Evolutionary conservation across 2,888 invertebrate genomes (phyloP), one percentile per base, ranked within the genome.

Genomic region (Harmothoe impar): DNA sequence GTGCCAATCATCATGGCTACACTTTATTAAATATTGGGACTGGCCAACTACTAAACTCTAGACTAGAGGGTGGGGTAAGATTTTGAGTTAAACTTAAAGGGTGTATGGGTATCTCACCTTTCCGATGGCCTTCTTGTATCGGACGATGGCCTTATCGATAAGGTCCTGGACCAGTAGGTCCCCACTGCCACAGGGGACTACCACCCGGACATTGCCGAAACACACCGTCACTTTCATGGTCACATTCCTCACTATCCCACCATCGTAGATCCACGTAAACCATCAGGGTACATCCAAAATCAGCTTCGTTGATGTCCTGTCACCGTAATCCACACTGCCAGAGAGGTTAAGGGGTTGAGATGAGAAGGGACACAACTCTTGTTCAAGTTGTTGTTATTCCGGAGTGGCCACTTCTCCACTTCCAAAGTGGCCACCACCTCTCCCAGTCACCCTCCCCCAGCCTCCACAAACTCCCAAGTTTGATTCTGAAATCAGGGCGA

Each of bases 181-280:
- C 92, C 99, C 99, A 96, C 97, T 97, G 93, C 99, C 99, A 96
- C 99, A 99, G 92, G 99, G 99, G 94, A 99, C 99, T 95, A 99
- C 98, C 95, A 99, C 98, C 96, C 99, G 97, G 93, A 98, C 97
- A 95, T 97, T 97, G 93, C 98, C 99, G 96, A 99, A 99, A 96
- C 99, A 98, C 96, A 99, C 99, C 94, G 99, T 99, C 96, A 99
- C 99, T 97, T 99, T 99, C 99, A 99, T 99, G 91, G 31, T 93
- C 25, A 51, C 84, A 84, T 84, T 43, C 84, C 84, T n/a, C 20
- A 20, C 51, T 84, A 84, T 84, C 25, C 84, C 84, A 43, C 17
- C 84, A 84, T 84, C 35, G 23, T 84, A 23, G 10, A 25, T 17
- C 43, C 43, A 20, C 43, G 17, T 15, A 17, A 33, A 84, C 15